Percentiles rank a stretch among this genome's conserved stretches.
Evolutionary conservation across 2,797 vertebrate genomes (phyloP).

Genomic region (Rhadinocentrus ornatus): DNA sequence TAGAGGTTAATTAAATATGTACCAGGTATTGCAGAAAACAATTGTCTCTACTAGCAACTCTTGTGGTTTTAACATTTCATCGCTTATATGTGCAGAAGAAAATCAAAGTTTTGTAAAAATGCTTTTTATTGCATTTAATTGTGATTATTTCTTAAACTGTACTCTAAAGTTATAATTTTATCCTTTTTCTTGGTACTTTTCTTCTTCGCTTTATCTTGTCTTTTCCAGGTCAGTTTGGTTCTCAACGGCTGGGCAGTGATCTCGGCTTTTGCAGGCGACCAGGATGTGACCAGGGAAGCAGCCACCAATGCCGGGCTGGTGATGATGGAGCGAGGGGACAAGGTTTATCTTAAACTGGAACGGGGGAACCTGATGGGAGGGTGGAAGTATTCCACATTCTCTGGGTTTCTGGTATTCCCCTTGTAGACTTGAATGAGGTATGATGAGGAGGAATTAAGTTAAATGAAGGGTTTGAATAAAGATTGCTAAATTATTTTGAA

Average conservation of each 20-base stretch:
- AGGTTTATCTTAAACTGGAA: constrained; percentile 88
- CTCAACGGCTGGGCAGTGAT: constrained; percentile 89
- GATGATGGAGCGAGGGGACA: constrained; percentile 88
- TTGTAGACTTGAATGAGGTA: constrained; percentile 59
- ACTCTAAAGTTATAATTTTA: neutral
- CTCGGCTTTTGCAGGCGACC: constrained; percentile 90
- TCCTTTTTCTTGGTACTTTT: neutral
- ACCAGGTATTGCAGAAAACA: too few relatives aligned
- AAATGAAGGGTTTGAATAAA: neutral
- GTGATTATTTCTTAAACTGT: neutral
- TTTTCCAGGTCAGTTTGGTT: constrained; percentile 86
- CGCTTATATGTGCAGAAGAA: too few relatives aligned
- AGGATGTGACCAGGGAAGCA: constrained; percentile 89
- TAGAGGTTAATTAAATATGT: too few relatives aligned
- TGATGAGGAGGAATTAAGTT: neutral
- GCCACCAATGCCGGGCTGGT: constrained; percentile 88
- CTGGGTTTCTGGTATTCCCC: constrained; percentile 87
- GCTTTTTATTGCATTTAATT: neutral
- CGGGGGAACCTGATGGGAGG: constrained; percentile 90
- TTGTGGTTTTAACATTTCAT: neutral
- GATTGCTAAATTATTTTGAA: constrained; percentile 1
- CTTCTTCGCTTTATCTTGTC: neutral
- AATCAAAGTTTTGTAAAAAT: neutral
- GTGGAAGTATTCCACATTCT: constrained; percentile 92
- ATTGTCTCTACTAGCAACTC: neutral